Base-by-base conservation (phyloP, 2,797 vertebrate species). In the Momotus momota region DNA sequence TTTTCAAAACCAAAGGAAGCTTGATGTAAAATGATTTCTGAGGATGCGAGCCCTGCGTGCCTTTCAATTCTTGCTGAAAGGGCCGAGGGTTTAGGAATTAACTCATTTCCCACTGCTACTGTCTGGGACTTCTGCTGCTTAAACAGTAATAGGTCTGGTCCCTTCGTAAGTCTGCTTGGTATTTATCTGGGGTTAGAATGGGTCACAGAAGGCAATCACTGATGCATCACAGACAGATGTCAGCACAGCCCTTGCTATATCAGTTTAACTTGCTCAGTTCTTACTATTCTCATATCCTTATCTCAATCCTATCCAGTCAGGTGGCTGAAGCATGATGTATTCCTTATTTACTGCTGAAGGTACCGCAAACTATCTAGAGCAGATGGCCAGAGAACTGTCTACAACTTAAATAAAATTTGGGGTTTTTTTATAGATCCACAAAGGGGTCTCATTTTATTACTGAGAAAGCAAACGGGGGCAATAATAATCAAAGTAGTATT, bases 401-500 rank as follows among this genome's bases (percentile, higher is more conserved):
- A 81, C 45, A 96, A 88, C 69, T 93, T 95, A 88, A 78, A 93
- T 89, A 93, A 97, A 98, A 97, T 87, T 90, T 84, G 80, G 90
- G 46, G 0, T 61, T 29, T 65, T 29, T 67, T 96, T 96, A 97
- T 85, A 93, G 81, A 96, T 93, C 93, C 83, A 92, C 61, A 18
- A 95, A 96, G 72, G 81, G 58, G 81, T 92, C 84, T 96, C 88
- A 91, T 97, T 97, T 98, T 98, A 35, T 98, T 88, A 97, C 92
- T 94, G 81, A 97, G 94, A 95, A 97, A 98, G 93, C 82, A 98
- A 96, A 97, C 92, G 45, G 88, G 81, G 82, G 93, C 89, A 98
- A 97, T 98, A 98, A 98, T 98, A 96, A 94, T 97, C 96, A 98
- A 97, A 97, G 98, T 97, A 97, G 97, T 97, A 98, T 97, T 98